Evolutionary conservation across 2,888 invertebrate species (phyloP), one percentile per base, ranked within the genome.

Genomic region (Calameuta pallipes): DNA sequence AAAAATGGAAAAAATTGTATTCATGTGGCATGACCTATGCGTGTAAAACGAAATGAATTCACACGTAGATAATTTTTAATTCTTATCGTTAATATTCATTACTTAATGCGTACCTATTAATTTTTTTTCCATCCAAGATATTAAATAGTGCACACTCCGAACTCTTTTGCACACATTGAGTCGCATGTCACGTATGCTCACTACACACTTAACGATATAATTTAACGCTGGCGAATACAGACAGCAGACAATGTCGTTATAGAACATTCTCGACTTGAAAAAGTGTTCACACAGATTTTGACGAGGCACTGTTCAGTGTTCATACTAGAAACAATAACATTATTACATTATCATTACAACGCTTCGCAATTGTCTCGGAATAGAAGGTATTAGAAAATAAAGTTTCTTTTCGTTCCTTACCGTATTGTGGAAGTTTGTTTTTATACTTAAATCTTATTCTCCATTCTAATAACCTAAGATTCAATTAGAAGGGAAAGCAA

Each of bases 301-400:
- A 90, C 89, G 89, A 90, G 89, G 89, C 89, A 90, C 89, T 90
- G 89, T 89, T 89, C 85, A 89, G 89, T 89, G 89, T 89, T 89
- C 87, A 86, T 89, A 87, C 85, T 89, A 88, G 85, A 90, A 89
- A 88, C 87, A 88, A 89, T 89, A 89, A 90, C 88, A 87, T 89
- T 83, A 80, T 78, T 77, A 68, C 70, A 76, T 31, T 78, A 30
- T 73, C 69, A 75, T 75, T 78, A 75, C 73, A 80, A 84, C 79
- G 80, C 76, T 80, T 36, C 78, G 35, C 76, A 76, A 76, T 76
- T 78, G 78, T 82, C 82, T 82, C 81, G 82, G 83, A 83, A 83
- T 84, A 86, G 86, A 84, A 83, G 85, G 84, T 85, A 84, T 86
- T 85, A 84, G 83, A 88, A 87, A 89, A 89, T 87, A 88, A 89